A percentile compares a stretch with the other conserved stretches of the same genome.
These are phyloP conservation scores for Eristalis intricaria DNA, from an alignment of 2,888 invertebrate species.

Conservation along the genomic window DNA sequence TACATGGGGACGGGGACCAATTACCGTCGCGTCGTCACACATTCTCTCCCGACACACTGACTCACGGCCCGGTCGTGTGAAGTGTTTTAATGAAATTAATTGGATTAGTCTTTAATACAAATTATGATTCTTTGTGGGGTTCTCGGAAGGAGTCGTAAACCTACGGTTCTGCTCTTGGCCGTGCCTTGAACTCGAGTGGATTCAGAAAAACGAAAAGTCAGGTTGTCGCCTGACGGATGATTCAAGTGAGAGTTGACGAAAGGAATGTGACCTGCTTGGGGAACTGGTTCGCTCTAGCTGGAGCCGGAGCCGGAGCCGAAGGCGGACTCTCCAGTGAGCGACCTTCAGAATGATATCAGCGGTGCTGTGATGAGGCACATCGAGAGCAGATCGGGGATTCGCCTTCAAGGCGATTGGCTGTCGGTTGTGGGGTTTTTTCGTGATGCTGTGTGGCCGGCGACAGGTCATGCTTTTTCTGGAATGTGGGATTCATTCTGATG, in stretches of 20 bases:
- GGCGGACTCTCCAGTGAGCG: background rate
- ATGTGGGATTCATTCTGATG: no score
- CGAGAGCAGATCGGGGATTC: background rate
- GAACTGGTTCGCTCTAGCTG: background rate
- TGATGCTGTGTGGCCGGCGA: no score
- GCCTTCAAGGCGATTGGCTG: background rate
- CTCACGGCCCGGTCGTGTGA: background rate
- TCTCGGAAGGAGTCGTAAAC: constrained; percentile 18
- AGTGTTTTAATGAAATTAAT: constrained; percentile 7
- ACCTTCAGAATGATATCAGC: background rate
- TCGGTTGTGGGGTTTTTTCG: no score
- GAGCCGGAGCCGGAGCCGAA: background rate
- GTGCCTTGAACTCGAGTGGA: background rate
- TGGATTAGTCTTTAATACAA: constrained; percentile 11
- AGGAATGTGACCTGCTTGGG: background rate
- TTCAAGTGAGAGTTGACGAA: background rate
- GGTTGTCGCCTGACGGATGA: background rate
- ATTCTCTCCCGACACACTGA: background rate
- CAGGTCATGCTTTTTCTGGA: no score
- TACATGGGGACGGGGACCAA: constrained; percentile 8
- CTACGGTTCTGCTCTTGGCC: background rate
- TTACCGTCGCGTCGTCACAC: constrained; percentile 13
- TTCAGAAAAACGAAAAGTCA: background rate
- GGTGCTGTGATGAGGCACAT: background rate
- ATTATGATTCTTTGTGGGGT: constrained; percentile 7